Conservation (phyloP, 2,888 invertebrate genomes). For the Empis livida region DNA sequence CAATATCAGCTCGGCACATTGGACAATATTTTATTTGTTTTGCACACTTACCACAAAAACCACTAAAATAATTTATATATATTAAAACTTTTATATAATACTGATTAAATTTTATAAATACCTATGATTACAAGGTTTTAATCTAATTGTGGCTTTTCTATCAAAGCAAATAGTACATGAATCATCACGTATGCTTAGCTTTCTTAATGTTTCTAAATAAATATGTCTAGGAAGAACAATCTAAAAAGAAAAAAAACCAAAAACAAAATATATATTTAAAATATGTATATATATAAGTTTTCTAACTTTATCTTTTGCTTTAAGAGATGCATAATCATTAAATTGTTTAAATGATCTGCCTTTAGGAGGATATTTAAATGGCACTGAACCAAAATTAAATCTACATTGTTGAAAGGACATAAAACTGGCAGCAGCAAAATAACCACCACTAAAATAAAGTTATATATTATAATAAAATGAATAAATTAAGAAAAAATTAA, state of each 20-base stretch:
- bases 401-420: conserved; percentile 94
- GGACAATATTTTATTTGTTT: conserved; percentile 72
- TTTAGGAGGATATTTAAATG: conserved; percentile 64
- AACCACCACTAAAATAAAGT: conserved; percentile 60
- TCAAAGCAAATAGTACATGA: conserved; percentile 83
- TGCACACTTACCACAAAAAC: conserved; percentile 72
- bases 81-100: background rate
- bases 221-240: conserved; percentile 66
- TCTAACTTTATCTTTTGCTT: conserved; percentile 59
- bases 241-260: conserved; percentile 11
- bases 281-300: background rate
- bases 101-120: conserved; percentile 34
- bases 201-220: conserved; percentile 57
- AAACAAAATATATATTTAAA: background rate
- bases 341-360: conserved; percentile 54
- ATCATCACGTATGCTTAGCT: conserved; percentile 64
- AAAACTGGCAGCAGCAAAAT: conserved; percentile 90
- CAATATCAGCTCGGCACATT: conserved; percentile 53
- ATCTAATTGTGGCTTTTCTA: conserved; percentile 55
- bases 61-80: conserved; percentile 40
- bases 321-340: conserved; percentile 63
- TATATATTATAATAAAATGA: background rate
- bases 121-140: conserved; percentile 76
- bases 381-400: conserved; percentile 79
- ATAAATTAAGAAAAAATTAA: background rate